Percentiles rank a stretch among this genome's conserved stretches.
These are phyloP conservation scores for Stenchaetothrips biformis DNA, from an alignment of 2,888 invertebrate species.

Conservation along the genomic window DNA sequence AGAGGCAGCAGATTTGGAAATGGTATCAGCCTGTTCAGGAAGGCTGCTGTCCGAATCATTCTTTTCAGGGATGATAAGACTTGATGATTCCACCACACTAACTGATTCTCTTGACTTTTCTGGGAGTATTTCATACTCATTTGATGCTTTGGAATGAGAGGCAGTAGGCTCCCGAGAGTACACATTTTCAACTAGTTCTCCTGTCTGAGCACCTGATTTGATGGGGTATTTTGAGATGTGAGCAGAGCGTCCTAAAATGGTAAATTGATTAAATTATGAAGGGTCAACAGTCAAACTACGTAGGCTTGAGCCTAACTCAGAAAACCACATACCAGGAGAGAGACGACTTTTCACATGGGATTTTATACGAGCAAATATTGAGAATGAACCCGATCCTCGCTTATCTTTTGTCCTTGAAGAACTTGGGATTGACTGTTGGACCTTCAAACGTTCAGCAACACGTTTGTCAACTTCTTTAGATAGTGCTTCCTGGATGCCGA, in stretches of 20 bases:
- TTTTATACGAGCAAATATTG: conserved; percentile 4
- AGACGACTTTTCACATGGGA: neutral
- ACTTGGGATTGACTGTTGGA: neutral
- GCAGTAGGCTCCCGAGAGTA: neutral
- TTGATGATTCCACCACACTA: neutral
- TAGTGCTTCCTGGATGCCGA: neutral
- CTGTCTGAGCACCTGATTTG: neutral
- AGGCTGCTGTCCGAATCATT: neutral
- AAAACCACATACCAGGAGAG: neutral
- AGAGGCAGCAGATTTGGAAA: neutral
- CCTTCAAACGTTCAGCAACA: neutral
- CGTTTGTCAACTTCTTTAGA: neutral
- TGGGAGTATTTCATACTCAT: neutral
- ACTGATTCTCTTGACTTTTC: neutral
- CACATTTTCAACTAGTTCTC: neutral
- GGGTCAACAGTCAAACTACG: neutral
- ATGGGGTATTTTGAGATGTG: neutral
- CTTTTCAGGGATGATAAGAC: neutral
- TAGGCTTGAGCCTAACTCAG: neutral
- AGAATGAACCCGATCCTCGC: neutral
- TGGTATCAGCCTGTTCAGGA: neutral
- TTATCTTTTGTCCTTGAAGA: neutral
- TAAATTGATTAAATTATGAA: neutral
- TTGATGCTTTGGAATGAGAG: neutral
- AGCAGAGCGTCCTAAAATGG: neutral